Evolutionary conservation across 53 echinoderm and acorn worm species (phyloP), one percentile per base, ranked within the genome.

Genomic region (Paracentrotus lividus): DNA sequence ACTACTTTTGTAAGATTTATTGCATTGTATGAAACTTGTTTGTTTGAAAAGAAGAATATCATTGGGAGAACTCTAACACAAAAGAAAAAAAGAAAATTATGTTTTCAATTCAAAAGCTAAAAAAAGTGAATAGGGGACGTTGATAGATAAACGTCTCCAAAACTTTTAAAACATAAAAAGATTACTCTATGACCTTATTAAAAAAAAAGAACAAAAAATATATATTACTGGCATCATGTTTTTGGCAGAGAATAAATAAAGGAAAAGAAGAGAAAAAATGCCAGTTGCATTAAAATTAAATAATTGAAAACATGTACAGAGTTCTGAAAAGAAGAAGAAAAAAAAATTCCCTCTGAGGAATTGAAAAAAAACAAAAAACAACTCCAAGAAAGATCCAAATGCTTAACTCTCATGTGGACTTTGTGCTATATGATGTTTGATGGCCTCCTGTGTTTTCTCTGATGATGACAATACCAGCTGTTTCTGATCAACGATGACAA

Each of bases 361-460:
- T 26, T 2, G 14, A 87, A 58, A 56, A 88, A 88, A 54, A 87
- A 87, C n/a, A 87, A 88, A 88, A 88, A 57, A 88, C 21, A 88
- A 36, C 54, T 53, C 88, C 88, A 53, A 88, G 88, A 88, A 88
- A 54, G 88, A 56, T 9, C 54, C 56, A 53, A 21, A 56, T 53
- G 88, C 20, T 88, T 31, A 33, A 85, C 40, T 47, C 88, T 87
- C 57, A 55, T 38, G 31, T 88, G 5, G 20, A 59, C 88, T 34
- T 53, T 9, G 15, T 33, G 58, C 88, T 23, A 58, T 18, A 1
- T 88, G 31, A 34, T 85, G 47, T 49, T n/a, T 49, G 49, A 26
- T 26, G 85, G 32, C 31, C 6, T n/a, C n/a, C n/a, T 85, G 47
- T 49, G 85, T 72, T 72, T 36, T 72, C 72, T 18, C 5, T 36